A percentile compares a stretch with the other conserved stretches of the same genome.
phyloP scores from a whole-genome alignment of 2,797 vertebrate genomes.

The Coendou prehensilis region DNA sequence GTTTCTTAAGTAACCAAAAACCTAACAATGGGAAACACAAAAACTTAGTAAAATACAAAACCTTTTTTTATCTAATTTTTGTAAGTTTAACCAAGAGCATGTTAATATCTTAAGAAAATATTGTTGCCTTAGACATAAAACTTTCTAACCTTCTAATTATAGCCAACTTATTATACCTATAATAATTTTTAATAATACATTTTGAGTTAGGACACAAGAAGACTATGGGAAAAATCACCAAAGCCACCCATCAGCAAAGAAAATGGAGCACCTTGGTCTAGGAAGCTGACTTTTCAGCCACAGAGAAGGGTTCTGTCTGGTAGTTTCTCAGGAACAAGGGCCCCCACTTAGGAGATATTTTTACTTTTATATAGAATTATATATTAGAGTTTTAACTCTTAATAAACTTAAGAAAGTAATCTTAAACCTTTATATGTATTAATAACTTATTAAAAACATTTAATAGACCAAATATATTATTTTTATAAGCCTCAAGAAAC shows the following conservation, averaged over 20 bases:
- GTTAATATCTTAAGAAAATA: background rate
- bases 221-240: background rate
- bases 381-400: background rate
- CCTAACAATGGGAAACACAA: background rate
- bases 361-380: background rate
- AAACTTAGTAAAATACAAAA: background rate
- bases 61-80: background rate
- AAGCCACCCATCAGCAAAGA: background rate
- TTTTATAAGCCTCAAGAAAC: background rate
- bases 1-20: background rate
- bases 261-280: background rate
- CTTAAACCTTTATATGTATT: background rate
- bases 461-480: background rate
- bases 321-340: background rate
- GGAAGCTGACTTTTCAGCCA: background rate
- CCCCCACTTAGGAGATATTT: background rate
- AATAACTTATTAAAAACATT: background rate
- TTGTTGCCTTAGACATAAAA: background rate
- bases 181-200: background rate
- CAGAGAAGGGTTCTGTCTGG: background rate
- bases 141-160: background rate
- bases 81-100: background rate
- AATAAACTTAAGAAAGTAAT: background rate
- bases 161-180: background rate
- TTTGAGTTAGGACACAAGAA: background rate